These are phyloP conservation scores for Lates calcarifer DNA, from an alignment of 2,113 vertebrate species.

Conservation along the genomic window DNA sequence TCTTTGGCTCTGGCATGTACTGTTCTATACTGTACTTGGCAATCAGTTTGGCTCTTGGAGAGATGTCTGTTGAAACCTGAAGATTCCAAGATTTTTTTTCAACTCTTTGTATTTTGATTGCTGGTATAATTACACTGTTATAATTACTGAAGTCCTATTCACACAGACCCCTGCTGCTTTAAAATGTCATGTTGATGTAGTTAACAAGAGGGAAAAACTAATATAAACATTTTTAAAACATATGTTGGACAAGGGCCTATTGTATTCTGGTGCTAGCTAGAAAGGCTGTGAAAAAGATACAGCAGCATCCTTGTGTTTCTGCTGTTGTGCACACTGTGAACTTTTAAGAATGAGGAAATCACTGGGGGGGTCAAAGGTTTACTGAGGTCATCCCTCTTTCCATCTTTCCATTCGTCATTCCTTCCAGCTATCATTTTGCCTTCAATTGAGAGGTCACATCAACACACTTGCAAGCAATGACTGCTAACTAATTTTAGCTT, in stretches of 20 bases:
- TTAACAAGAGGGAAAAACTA: not conserved
- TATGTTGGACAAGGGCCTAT: not conserved
- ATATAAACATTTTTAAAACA: not conserved
- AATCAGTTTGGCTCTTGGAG: conserved; percentile 8
- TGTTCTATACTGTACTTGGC: conserved; percentile 30
- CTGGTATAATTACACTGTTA: not conserved
- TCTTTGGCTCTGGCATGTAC: conserved; percentile 4
- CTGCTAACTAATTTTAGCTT: conserved; percentile 15
- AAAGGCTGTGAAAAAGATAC: not conserved
- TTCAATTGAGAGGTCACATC: conserved; percentile 19
- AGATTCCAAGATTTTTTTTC: conserved; percentile 1
- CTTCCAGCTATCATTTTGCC: not conserved
- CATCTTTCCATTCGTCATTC: conserved; percentile 29
- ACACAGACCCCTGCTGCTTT: conserved; percentile 5
- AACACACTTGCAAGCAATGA: not conserved
- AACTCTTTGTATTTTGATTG: conserved; percentile 34
- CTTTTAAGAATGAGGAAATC: conserved; percentile 15
- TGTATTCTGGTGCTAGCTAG: not conserved
- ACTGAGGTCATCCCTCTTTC: conserved; percentile 4
- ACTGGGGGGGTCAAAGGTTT: conserved; percentile 20
- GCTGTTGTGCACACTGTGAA: not conserved
- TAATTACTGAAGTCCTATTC: not conserved
- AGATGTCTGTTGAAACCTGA: conserved; percentile 11
- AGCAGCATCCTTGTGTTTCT: not conserved
- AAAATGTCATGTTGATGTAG: not conserved